Conservation (phyloP, 2,888 invertebrate species). For the Troides oblongomaculatus region DNA sequence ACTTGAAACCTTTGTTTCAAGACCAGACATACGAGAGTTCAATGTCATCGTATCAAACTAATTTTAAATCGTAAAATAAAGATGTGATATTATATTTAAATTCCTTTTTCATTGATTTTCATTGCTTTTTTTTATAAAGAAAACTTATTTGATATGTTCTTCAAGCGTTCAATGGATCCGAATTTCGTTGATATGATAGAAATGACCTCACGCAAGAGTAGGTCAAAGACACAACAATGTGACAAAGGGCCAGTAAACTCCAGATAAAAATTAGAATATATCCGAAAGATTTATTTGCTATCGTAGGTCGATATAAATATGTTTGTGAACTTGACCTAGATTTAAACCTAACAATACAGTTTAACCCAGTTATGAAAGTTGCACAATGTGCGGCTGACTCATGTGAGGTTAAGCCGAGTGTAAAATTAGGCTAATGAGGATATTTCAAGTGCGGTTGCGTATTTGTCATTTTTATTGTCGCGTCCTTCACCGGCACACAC, state of each 20-base stretch:
- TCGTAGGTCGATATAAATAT: conserved; percentile 33
- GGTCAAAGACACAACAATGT: conserved; percentile 26
- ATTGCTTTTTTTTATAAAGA: conserved; percentile 14
- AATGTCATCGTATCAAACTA: conserved; percentile 28
- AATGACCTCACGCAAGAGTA: conserved; percentile 24
- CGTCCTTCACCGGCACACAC: conserved; percentile 38
- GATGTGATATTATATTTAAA: conserved; percentile 4
- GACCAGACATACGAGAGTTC: conserved; percentile 34
- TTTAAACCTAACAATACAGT: conserved; percentile 55
- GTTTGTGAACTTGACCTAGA: conserved; percentile 64
- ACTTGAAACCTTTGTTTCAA: conserved; percentile 33
- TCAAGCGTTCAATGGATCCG: conserved; percentile 2
- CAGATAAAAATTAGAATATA: conserved; percentile 23
- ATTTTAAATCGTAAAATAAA: conserved; percentile 12
- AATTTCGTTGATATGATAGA: conserved; percentile 7
- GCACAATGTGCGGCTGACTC: conserved; percentile 57
- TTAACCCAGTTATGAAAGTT: conserved; percentile 63
- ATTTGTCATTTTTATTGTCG: conserved; percentile 35
- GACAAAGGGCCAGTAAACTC: conserved; percentile 28
- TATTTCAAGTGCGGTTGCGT: conserved; percentile 39
- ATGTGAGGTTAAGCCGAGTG: conserved; percentile 42
- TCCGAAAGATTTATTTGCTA: conserved; percentile 21
- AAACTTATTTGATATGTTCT: not conserved
- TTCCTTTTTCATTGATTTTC: conserved; percentile 9
- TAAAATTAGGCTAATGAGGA: conserved; percentile 51